Base-by-base conservation (phyloP, 2,797 vertebrate genomes). In the Capromys pilorides region DNA sequence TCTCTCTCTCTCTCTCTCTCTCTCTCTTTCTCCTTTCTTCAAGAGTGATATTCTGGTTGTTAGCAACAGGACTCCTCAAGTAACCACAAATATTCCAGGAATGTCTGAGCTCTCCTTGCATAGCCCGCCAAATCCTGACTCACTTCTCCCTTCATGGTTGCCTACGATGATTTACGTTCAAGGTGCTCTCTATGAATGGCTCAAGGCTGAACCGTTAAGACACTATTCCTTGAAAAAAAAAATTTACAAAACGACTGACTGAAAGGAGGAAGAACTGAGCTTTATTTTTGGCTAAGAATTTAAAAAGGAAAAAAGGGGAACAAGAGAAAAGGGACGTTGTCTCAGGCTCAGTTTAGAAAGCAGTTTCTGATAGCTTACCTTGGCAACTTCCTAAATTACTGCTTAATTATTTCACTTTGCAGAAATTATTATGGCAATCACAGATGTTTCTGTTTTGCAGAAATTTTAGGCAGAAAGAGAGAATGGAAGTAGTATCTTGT, bases 11-110 rank as follows among this genome's bases (percentile, higher is more conserved):
- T 31, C 66, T 54, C 22, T 67, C 18, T 22, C 2, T 33, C 26
- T 61, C 12, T 90, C 93, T 95, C 83, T 77, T 92, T 95, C 93
- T 97, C 84, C 19, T 61, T 61, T 61, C 59, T 75, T 93, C 94
- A 28, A 59, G 28, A 97, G 86, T 6, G 18, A 95, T 96, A 96
- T 88, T 97, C 85, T 95, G 93, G 96, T 97, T 90, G 96, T 92
- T 97, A 96, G 83, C 93, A 96, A 92, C 96, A 92, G 36, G 90
- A 97, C 97, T 97, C 97, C 96, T 97, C 88, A 86, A 78, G 95
- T 1, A 57, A 98, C 97, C 97, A 90, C 97, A 98, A 98, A 96
- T 94, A 98, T 97, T 96, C 97, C 96, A 96, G 93, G 97, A 98
- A 98, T 97, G 96, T 94, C 97, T 96, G 97, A 92, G 96, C 96